These are phyloP conservation scores for Hypocryptadius cinnamomeus DNA, from an alignment of 2,113 vertebrate species.

Conservation along the genomic window DNA sequence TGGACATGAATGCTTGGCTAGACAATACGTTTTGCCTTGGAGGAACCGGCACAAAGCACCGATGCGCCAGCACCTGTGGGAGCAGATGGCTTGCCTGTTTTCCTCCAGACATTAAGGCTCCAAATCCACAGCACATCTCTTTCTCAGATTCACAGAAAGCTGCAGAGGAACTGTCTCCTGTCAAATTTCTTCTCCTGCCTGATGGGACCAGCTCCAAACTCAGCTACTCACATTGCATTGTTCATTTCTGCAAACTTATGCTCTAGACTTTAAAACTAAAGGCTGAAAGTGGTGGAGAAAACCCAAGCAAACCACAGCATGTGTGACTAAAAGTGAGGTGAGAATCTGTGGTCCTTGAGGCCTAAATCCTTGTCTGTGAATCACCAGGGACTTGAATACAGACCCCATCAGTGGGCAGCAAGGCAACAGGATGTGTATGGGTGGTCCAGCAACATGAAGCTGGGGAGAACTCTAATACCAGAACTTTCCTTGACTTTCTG, in stretches of 20 bases:
- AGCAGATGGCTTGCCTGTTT: slow-evolving; percentile 23
- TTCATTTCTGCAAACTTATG: background rate
- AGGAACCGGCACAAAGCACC: background rate
- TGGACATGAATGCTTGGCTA: background rate
- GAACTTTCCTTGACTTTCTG: background rate
- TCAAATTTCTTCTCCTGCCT: background rate
- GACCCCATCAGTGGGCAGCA: background rate
- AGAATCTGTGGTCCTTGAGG: background rate
- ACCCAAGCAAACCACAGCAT: background rate
- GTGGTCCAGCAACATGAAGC: background rate
- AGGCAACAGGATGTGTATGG: background rate
- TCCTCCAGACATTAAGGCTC: background rate
- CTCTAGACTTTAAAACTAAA: background rate
- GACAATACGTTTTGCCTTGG: background rate
- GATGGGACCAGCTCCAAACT: background rate
- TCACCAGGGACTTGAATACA: background rate
- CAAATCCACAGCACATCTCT: background rate
- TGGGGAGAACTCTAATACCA: background rate
- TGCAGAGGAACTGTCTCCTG: background rate
- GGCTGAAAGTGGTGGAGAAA: background rate
- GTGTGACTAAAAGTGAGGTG: background rate
- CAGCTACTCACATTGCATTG: background rate
- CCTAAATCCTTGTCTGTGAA: background rate
- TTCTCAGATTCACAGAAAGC: background rate
- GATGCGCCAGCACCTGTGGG: background rate